Evolutionary conservation across 1,140 invertebrate genomes (phyloP).

Genomic region (Lysiphlebus fabarum): DNA sequence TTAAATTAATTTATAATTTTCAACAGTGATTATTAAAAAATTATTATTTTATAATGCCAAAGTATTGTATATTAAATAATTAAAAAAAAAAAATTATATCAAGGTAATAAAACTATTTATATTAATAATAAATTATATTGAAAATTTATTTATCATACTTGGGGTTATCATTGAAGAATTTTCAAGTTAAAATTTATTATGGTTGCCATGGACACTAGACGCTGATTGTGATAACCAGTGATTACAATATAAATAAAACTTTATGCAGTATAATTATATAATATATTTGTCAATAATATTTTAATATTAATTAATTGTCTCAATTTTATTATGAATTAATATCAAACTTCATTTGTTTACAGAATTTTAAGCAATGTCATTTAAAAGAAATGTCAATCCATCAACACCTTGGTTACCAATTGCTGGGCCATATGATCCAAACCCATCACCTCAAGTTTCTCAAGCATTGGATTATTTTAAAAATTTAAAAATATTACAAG

Average conservation of each 20-base stretch:
- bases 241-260: too few species aligned
- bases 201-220: slow-evolving; percentile 15
- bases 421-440: slow-evolving; percentile 19
- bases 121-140: not conserved
- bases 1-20: not conserved
- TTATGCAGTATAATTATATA: too few species aligned
- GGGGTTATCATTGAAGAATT: not conserved
- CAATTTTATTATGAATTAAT: slow-evolving; percentile 9
- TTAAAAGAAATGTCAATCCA: slow-evolving; percentile 15
- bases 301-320: not conserved
- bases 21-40: not conserved
- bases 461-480: slow-evolving; percentile 8
- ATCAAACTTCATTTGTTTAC: not conserved
- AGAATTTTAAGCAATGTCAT: slow-evolving; percentile 1
- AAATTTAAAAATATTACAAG: slow-evolving; percentile 42
- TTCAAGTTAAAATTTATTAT: not conserved
- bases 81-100: not conserved
- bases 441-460: slow-evolving; percentile 2
- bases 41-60: slow-evolving; percentile 5
- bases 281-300: too few species aligned
- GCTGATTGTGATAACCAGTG: too few species aligned
- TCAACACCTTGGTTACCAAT: slow-evolving; percentile 27
- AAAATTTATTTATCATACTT: not conserved
- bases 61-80: slow-evolving; percentile 13
- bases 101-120: slow-evolving; percentile 1